phyloP scores from a whole-genome alignment of 2,113 vertebrate species.

The Crypturellus undulatus region DNA sequence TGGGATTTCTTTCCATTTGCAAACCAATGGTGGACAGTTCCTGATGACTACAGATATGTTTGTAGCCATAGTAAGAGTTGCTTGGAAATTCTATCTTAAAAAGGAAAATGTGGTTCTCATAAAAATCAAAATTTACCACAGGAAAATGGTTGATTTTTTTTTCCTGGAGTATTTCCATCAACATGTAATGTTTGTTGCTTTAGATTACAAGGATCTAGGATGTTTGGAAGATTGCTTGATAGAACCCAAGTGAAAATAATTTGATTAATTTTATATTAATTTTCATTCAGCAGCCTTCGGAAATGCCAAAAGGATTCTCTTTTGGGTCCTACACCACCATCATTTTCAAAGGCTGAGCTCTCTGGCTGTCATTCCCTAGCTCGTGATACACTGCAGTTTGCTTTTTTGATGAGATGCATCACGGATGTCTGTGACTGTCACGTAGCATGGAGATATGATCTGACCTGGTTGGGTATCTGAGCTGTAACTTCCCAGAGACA shows the following conservation, averaged over 20 bases:
- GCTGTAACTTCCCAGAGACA: not conserved
- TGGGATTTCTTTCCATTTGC: slow-evolving; percentile 51
- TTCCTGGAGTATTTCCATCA: slow-evolving; percentile 17
- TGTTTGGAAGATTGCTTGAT: not conserved
- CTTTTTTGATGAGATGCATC: not conserved
- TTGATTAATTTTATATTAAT: not conserved
- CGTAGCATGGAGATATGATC: not conserved
- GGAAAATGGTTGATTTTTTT: slow-evolving; percentile 12
- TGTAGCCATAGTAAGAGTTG: slow-evolving; percentile 25
- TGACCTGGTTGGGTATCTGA: not conserved
- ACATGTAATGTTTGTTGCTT: not conserved
- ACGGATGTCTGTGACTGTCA: not conserved
- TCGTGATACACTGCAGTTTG: not conserved
- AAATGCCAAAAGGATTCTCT: not conserved
- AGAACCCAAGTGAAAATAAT: not conserved
- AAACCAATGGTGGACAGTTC: not conserved
- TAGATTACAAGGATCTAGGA: not conserved
- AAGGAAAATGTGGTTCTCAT: slow-evolving; percentile 58
- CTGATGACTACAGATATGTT: slow-evolving; percentile 7
- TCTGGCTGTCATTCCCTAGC: not conserved
- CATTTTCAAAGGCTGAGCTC: not conserved
- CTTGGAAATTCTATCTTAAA: slow-evolving; percentile 61
- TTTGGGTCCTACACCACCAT: not conserved
- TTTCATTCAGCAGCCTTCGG: not conserved
- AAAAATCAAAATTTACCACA: slow-evolving; percentile 62